phyloP scores from a whole-genome alignment of 2,797 vertebrate genomes.

The Cetoscarus ocellatus region DNA sequence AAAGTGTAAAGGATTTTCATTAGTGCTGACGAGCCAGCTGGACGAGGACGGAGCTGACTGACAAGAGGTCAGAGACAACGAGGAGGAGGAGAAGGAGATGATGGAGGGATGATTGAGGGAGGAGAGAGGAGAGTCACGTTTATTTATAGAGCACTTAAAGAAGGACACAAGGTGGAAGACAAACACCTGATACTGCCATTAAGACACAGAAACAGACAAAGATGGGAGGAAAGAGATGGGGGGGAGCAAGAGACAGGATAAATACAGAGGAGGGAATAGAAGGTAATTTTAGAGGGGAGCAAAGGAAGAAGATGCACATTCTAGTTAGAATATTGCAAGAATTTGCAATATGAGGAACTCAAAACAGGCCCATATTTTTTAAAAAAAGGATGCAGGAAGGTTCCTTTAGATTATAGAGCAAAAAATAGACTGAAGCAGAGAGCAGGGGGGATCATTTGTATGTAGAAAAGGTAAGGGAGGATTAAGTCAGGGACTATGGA shows the following conservation, averaged over 20 bases:
- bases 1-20: conserved; percentile 75
- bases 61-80: conserved; percentile 52
- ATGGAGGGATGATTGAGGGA: conserved; percentile 10
- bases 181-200: neutral
- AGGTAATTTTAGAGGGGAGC: conserved; percentile 1
- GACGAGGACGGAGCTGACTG: conserved; percentile 53
- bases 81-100: neutral
- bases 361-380: conserved; percentile 1
- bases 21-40: conserved; percentile 67
- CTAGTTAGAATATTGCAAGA: too few relatives aligned
- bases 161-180: neutral
- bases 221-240: too few relatives aligned
- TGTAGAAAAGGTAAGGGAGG: neutral
- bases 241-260: neutral
- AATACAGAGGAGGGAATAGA: neutral
- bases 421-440: too few relatives aligned
- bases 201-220: neutral
- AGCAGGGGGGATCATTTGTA: too few relatives aligned
- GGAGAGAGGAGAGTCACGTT: conserved; percentile 20
- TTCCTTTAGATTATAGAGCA: too few relatives aligned
- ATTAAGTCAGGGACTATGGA: neutral
- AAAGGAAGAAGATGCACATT: neutral
- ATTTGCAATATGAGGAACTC: too few relatives aligned
- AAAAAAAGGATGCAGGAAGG: too few relatives aligned
- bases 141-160: conserved; percentile 33